phyloP scores from a whole-genome alignment of 1,140 invertebrate species.

The Pentalonia nigronervosa region DNA sequence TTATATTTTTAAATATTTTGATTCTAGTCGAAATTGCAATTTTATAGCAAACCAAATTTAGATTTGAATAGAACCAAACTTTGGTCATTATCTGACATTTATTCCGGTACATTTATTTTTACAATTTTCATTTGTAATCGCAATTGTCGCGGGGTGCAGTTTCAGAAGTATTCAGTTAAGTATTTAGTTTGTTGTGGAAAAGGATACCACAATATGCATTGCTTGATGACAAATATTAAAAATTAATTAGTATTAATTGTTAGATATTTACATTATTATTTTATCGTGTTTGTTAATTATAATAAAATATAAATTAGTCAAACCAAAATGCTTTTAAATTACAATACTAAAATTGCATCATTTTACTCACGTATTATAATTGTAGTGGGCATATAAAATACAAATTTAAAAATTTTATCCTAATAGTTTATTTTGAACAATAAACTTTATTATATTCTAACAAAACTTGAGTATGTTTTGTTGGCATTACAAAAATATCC shows the following conservation, averaged over 20 bases:
- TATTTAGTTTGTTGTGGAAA: neutral
- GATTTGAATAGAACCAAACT: neutral
- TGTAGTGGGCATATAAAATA: too few relatives aligned
- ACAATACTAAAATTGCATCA: too few relatives aligned
- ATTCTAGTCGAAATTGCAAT: neutral
- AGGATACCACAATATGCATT: neutral
- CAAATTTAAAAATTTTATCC: too few relatives aligned
- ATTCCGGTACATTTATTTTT: neutral
- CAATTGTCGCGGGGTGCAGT: neutral
- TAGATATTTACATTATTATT: too few relatives aligned
- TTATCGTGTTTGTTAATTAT: too few relatives aligned
- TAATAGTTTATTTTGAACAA: too few relatives aligned
- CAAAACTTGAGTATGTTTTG: neutral
- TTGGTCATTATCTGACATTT: neutral
- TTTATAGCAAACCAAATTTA: neutral
- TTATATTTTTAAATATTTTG: neutral
- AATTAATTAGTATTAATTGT: too few relatives aligned
- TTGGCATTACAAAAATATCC: neutral
- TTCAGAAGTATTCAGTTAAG: neutral
- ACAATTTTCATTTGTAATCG: neutral
- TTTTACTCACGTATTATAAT: too few relatives aligned
- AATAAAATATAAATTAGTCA: too few relatives aligned
- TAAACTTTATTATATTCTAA: neutral
- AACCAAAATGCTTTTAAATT: too few relatives aligned
- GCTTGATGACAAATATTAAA: neutral